Evolutionary conservation across 2,113 vertebrate species (phyloP), one percentile per base, ranked within the genome.

Genomic region (Caracal caracal): DNA sequence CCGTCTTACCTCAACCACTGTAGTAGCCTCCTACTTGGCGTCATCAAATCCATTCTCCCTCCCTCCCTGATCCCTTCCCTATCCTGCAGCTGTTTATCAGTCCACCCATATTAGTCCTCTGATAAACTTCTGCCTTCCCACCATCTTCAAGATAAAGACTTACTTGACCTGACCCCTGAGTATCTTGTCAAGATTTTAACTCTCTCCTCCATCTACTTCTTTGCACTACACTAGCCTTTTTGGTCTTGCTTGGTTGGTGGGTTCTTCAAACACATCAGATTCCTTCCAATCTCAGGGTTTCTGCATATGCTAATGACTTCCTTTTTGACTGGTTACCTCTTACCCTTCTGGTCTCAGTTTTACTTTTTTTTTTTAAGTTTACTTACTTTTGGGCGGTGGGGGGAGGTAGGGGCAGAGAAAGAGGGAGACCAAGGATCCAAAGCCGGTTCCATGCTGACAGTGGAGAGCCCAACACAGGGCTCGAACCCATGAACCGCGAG

Each of bases 251-350:
- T 51, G 10, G 22, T 65, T 88, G 33, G 20, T 30, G 92, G 9
- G 49, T 71, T 87, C 66, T 75, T 93, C 66, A 79, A 96, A 71
- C 15, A 65, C 28, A 37, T n/a, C 40, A 88, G 94, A 91, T 78
- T 94, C 56, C 76, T 91, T 93, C 33, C 65, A 96, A 70, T n/a
- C 51, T 90, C 59, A 19, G 16, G 20, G 28, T 51, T 88, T 93
- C 33, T 94, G 22, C 53, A 65, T 79, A 51, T 70, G 53, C 37
- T 91, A 88, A 88, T 76, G 65, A 85, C 33, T 76, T 95, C 75
- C 49, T 79, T 80, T 86, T 12, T 66, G 83, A 35, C 66, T 65
- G 19, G 33, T 82, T 93, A 96, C 81, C 66, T 91, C 51, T 84
- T 81, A 81, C 17, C 2, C 49, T 66, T 90, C 15, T 78, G 35